Percentiles rank a stretch among this genome's conserved stretches.
Evolutionary conservation across 64 coral and sea anemone genomes (phyloP).

Genomic region (Montipora cactus): DNA sequence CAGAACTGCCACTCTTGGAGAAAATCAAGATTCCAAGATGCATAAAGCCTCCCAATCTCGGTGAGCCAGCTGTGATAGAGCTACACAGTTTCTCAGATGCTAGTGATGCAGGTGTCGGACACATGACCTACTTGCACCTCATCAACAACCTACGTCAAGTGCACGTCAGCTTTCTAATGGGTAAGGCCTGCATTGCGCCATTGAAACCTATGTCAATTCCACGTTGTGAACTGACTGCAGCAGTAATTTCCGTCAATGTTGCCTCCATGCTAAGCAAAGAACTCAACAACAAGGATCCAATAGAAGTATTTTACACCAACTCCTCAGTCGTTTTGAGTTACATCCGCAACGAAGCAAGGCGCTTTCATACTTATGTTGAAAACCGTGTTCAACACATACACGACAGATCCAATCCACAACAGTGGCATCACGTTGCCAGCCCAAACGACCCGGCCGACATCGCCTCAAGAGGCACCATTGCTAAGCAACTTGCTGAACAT

Average conservation of each 20-base stretch:
- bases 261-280: conserved; percentile 1
- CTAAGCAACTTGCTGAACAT: conserved; percentile 2
- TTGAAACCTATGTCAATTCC: conserved; percentile 33
- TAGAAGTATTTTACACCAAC: conserved; percentile 41
- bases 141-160: conserved; percentile 11
- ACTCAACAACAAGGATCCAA: neutral
- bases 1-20: conserved; percentile 50
- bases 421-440: conserved; percentile 11
- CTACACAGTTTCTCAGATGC: conserved; percentile 56
- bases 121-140: conserved; percentile 48
- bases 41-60: conserved; percentile 53
- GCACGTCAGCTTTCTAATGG: conserved; percentile 31
- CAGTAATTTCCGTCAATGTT: conserved; percentile 40
- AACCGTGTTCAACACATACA: conserved; percentile 47
- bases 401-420: neutral
- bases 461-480: neutral
- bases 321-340: conserved; percentile 34
- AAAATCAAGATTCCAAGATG: conserved; percentile 24
- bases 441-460: neutral
- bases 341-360: conserved; percentile 31
- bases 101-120: conserved; percentile 21
- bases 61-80: conserved; percentile 27
- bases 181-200: conserved; percentile 22
- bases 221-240: conserved; percentile 29
- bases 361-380: conserved; percentile 35